Evolutionary conservation across 2,113 vertebrate genomes (phyloP).

Genomic region (Porphyrio hochstetteri): DNA sequence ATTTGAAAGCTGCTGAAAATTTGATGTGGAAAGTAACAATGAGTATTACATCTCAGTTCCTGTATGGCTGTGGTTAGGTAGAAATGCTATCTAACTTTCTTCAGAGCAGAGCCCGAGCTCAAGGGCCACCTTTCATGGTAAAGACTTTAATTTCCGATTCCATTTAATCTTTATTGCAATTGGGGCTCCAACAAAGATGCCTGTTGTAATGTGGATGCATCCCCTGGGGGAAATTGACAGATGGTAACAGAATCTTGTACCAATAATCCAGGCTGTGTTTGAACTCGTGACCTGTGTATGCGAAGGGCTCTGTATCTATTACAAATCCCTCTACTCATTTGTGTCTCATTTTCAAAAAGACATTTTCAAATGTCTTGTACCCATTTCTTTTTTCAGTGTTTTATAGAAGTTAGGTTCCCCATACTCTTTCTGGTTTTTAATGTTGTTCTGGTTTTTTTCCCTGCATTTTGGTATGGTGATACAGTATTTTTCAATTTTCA

Average conservation of each 20-base stretch:
- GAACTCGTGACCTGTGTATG: constrained; percentile 38
- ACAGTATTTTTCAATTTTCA: background rate
- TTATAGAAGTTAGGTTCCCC: background rate
- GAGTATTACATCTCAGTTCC: background rate
- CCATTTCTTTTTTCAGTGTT: background rate
- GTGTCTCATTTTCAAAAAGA: constrained; percentile 18
- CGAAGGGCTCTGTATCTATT: background rate
- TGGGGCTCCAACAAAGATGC: background rate
- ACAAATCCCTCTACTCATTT: constrained; percentile 45
- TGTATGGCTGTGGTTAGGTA: background rate
- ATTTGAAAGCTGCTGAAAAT: background rate
- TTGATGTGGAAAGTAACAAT: background rate
- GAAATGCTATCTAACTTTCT: background rate
- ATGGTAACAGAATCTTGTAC: constrained; percentile 51
- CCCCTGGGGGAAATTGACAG: constrained; percentile 35
- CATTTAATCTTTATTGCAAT: background rate
- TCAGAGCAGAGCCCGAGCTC: background rate
- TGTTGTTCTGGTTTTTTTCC: background rate
- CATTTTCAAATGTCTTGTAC: constrained; percentile 4
- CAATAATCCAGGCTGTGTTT: constrained; percentile 33
- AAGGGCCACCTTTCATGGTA: background rate
- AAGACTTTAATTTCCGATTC: background rate
- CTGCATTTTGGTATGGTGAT: background rate
- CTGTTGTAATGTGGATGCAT: background rate
- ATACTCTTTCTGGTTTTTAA: background rate